Base-by-base conservation (phyloP, 2,797 vertebrate species). In the Numenius phaeopus region DNA sequence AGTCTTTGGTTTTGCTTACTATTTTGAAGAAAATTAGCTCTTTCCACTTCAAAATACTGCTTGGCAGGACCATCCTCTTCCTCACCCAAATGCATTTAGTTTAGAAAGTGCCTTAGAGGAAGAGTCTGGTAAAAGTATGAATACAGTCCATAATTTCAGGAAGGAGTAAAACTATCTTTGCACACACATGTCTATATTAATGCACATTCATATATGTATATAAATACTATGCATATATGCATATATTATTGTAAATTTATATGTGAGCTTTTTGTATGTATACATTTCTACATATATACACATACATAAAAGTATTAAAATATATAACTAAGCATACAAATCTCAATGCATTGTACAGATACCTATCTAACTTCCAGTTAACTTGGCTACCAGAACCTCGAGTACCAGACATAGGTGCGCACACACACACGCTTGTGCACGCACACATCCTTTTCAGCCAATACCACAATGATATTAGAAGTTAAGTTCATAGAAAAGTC, bases 1-100 rank as follows among this genome's bases (percentile, higher is more conserved):
- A 94, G 65, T 78, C 95, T 95, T 87, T 65, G 70, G 88, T 85
- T 94, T 80, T 77, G 83, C 82, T 87, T 72, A 67, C 80, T 82
- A 58, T 83, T 87, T 52, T 50, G 32, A 70, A 79, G 61, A 89
- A 84, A 90, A 94, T 69, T 27, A 96, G 64, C 85, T 86, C 49
- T 32, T 66, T 87, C 67, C 44, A 72, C 54, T 94, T 88, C 52
- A 83, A 61, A 85, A 83, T 69, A 79, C 69, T 90, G 72, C 65
- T 81, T 67, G 66, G 75, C 67, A 95, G 64, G 39, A 58, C 82
- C 55, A 57, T 24, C 34, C 47, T 73, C 81, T 92, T 65, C 73
- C 47, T 59, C 54, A 82, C 79, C 58, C 76, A 61, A 73, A 42
- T 14, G 8, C 13, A n/a, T 81, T 71, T 44, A 66, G 55, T 57